A percentile compares a stretch with the other conserved stretches of the same genome.
phyloP scores from a whole-genome alignment of 2,113 vertebrate genomes.

The Halcyon senegalensis region DNA sequence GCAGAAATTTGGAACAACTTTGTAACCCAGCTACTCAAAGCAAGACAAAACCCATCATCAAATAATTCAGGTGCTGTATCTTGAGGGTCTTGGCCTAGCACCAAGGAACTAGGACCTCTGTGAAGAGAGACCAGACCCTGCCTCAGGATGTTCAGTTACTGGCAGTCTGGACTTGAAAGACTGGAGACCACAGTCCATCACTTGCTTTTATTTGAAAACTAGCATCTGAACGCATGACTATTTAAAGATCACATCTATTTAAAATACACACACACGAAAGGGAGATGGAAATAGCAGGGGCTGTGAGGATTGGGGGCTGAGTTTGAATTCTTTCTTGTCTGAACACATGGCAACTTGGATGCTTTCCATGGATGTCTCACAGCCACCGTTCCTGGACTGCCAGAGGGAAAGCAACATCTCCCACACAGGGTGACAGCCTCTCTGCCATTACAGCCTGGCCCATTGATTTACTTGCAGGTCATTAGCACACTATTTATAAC shows the following conservation, averaged over 20 bases:
- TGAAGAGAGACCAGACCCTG: background rate
- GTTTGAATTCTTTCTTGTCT: background rate
- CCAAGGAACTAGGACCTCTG: background rate
- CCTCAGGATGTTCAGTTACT: background rate
- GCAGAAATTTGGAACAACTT: background rate
- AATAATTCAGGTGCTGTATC: background rate
- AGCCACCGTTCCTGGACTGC: background rate
- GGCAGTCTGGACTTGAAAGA: background rate
- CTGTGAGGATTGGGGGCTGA: background rate
- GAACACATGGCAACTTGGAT: background rate
- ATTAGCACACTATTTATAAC: background rate
- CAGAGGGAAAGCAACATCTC: background rate
- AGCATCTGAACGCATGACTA: background rate
- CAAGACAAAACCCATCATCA: background rate
- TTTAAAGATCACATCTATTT: constrained; percentile 34
- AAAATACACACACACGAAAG: background rate
- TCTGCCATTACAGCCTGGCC: background rate
- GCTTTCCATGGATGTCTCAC: background rate
- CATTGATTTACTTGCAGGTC: background rate
- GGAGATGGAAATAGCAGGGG: background rate
- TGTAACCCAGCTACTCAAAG: background rate
- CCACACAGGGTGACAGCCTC: background rate
- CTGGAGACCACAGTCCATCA: background rate
- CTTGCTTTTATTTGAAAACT: background rate
- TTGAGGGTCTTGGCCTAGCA: background rate